Evolutionary conservation across 2,113 vertebrate species (phyloP).

Genomic region (Oreochromis aureus): DNA sequence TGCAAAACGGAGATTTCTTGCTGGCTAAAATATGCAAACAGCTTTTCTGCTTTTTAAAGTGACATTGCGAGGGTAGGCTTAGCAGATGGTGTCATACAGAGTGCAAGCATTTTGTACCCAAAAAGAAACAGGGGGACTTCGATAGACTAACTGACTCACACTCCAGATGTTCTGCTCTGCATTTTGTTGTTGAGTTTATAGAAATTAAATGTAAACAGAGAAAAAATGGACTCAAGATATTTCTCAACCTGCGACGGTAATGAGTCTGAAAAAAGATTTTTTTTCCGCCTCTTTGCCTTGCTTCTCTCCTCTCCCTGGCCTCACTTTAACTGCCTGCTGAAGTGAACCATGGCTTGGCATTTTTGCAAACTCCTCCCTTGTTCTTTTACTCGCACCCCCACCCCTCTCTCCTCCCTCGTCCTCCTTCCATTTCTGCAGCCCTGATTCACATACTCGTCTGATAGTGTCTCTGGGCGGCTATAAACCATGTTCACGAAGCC

Average conservation of each 20-base stretch:
- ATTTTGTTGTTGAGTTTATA: background rate
- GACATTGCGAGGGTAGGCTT: background rate
- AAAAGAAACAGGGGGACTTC: background rate
- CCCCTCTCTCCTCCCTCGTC: background rate
- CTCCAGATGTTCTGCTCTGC: background rate
- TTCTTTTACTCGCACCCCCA: background rate
- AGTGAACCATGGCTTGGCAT: slow-evolving; percentile 73
- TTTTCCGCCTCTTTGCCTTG: background rate
- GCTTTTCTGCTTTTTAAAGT: background rate
- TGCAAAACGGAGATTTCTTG: background rate
- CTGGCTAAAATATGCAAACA: background rate
- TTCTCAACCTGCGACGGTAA: slow-evolving; percentile 22
- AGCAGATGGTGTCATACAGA: background rate
- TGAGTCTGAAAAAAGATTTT: background rate
- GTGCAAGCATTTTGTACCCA: background rate
- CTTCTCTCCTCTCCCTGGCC: slow-evolving; percentile 54
- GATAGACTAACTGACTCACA: background rate
- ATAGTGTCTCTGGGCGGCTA: slow-evolving; percentile 67
- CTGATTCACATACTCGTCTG: slow-evolving; percentile 61
- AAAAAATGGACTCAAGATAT: background rate
- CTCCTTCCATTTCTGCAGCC: slow-evolving; percentile 14
- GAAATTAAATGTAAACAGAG: background rate
- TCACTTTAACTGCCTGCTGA: slow-evolving; percentile 71
- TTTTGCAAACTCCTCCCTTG: slow-evolving; percentile 65
- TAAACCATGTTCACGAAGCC: slow-evolving; percentile 64